Evolutionary conservation across 2,888 invertebrate genomes (phyloP).

Genomic region (Crepidodera aurea): DNA sequence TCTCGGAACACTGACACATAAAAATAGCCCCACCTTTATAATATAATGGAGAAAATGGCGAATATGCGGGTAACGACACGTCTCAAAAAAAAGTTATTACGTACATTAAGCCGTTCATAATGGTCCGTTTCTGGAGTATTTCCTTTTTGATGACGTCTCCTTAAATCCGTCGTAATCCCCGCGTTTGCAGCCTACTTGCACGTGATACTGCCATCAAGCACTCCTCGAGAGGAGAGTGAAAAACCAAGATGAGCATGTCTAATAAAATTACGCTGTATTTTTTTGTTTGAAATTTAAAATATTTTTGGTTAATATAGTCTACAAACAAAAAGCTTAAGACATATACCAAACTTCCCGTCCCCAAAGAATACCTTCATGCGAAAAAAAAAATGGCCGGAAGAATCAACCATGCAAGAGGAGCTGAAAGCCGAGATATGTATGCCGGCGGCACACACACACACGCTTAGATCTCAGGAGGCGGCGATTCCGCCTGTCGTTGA

Average conservation of each 20-base stretch:
- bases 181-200: slow-evolving; percentile 33
- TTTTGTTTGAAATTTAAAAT: no score
- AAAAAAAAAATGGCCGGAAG: slow-evolving; percentile 38
- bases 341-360: no score
- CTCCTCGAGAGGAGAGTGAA: slow-evolving; percentile 32
- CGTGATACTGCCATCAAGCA: slow-evolving; percentile 39
- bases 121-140: slow-evolving; percentile 26
- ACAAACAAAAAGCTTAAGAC: no score
- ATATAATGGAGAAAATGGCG: not conserved
- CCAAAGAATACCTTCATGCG: not conserved
- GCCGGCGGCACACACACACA: slow-evolving; percentile 12
- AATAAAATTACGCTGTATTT: not conserved
- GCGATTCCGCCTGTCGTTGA: slow-evolving; percentile 24
- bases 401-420: slow-evolving; percentile 23
- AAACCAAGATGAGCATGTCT: slow-evolving; percentile 37
- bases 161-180: slow-evolving; percentile 34
- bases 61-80: slow-evolving; percentile 17
- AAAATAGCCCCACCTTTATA: slow-evolving; percentile 8
- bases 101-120: slow-evolving; percentile 30
- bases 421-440: not conserved
- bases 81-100: slow-evolving; percentile 27
- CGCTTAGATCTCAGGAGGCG: slow-evolving; percentile 22
- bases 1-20: not conserved
- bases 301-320: no score
- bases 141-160: slow-evolving; percentile 26